Base-by-base conservation (phyloP, 1,140 invertebrate genomes). In the Helicorthomorpha holstii region DNA sequence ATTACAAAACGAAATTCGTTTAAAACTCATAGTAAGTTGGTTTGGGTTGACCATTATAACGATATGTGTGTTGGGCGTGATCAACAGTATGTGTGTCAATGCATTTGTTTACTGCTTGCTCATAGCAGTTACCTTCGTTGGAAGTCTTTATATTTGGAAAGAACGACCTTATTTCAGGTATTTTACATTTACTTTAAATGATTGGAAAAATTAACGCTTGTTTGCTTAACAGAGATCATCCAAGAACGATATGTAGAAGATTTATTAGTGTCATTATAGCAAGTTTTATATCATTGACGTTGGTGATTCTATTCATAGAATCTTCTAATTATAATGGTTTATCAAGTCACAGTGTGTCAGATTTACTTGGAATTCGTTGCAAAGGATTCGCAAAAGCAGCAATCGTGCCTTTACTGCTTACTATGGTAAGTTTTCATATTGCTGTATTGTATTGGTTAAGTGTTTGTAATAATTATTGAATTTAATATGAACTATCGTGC, bases 191-290 rank as follows among this genome's bases (percentile, higher is more conserved):
- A 49, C 19, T 54, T 48, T 22, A 44, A 41, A 38, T 41, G 16
- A 49, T 12, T 48, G 21, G 26, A 12, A 49, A 27, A 26, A 46
- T 25, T 3, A 49, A 3, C 21, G 41, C 25, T 55, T 55, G 58
- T 65, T 59, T 56, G 61, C 58, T 59, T 74, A 80, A 60, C 69
- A 86, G 85, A 59, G 81, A 90, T 64, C 85, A 92, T 69, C 84
- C 87, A 3, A 75, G 79, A n/a, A 87, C 80, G 1, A 89, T 94
- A 55, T 90, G 87, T 61, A 78, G 77, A 65, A 75, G 89, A 62
- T 92, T 91, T 64, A 73, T 85, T 46, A 90, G 87, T 69, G 85
- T 88, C 0, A 78, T 80, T 54, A 66, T 84, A 51, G 83, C 90
- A 67, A 79, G 82, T 66, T 61, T 88, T 43, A 60, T 91, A 43